Conservation (phyloP, 2,113 vertebrate genomes). For the Balaeniceps rex region DNA sequence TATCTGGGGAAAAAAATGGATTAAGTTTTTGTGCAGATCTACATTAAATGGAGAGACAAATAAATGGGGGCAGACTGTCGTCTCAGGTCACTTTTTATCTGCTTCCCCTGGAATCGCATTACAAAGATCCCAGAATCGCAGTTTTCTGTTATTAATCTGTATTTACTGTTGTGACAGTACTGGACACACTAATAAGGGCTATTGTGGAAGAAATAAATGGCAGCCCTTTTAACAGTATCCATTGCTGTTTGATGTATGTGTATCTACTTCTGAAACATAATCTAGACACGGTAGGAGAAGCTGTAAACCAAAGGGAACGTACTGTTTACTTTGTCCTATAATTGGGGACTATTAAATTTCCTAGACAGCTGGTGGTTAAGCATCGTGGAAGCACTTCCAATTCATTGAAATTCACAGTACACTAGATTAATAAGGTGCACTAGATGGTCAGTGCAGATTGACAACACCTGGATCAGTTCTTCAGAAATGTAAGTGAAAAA, state of each 20-base stretch:
- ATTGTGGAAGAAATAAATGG: neutral
- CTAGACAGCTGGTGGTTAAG: conserved; percentile 51
- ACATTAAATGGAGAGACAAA: neutral
- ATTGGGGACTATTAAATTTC: conserved; percentile 67
- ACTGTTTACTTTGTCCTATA: conserved; percentile 72
- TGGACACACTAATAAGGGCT: neutral
- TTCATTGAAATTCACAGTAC: conserved; percentile 49
- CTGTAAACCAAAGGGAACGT: conserved; percentile 66
- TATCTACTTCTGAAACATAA: conserved; percentile 51
- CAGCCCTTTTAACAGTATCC: neutral
- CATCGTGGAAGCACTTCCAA: conserved; percentile 60
- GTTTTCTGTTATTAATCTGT: conserved; percentile 36
- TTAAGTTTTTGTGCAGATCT: neutral
- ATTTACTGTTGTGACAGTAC: neutral
- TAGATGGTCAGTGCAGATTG: conserved; percentile 62
- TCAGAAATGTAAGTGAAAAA: conserved; percentile 56
- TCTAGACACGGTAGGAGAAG: conserved; percentile 40
- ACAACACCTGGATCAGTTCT: conserved; percentile 63
- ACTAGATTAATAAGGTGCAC: conserved; percentile 65
- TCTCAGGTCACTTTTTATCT: neutral
- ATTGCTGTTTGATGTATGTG: neutral
- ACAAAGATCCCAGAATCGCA: neutral
- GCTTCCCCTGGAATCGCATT: neutral
- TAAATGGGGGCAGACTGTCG: neutral
- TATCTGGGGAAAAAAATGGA: neutral